A percentile compares a stretch with the other conserved stretches of the same genome.
phyloP scores from a whole-genome alignment of 2,797 vertebrate genomes.

The Enteromius anoplus region DNA sequence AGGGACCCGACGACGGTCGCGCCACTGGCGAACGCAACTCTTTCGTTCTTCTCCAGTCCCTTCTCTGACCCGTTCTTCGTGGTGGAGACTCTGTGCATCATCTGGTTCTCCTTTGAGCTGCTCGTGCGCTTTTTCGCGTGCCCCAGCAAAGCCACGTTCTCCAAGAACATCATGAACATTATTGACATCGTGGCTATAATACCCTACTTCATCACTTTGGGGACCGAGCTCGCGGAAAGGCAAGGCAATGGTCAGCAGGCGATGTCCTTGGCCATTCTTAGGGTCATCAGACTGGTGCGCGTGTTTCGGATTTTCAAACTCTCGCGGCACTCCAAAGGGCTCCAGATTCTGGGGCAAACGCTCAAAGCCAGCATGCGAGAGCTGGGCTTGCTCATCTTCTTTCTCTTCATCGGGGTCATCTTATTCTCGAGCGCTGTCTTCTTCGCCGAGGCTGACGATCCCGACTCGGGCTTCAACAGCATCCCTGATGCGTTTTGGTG shows the following conservation, averaged over 20 bases:
- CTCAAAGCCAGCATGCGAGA: conserved; percentile 98
- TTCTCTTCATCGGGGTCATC: conserved; percentile 97
- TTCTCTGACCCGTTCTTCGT: conserved; percentile 98
- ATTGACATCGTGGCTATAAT: conserved; percentile 99
- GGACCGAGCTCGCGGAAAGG: conserved; percentile 93
- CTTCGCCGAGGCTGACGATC: conserved; percentile 96
- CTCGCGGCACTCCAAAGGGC: conserved; percentile 95
- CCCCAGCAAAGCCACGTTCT: conserved; percentile 96
- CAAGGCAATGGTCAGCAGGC: conserved; percentile 97
- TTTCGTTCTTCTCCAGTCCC: conserved; percentile 72
- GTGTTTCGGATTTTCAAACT: conserved; percentile 98
- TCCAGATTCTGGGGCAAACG: conserved; percentile 96
- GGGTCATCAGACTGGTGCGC: conserved; percentile 93
- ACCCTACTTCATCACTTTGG: conserved; percentile 97
- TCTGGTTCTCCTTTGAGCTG: conserved; percentile 99
- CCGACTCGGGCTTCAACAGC: conserved; percentile 91
- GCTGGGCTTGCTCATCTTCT: conserved; percentile 93
- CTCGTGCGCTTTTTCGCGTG: conserved; percentile 95
- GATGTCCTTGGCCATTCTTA: conserved; percentile 94
- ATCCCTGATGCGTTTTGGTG: conserved; percentile 99
- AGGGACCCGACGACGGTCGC: conserved; percentile 72
- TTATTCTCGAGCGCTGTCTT: conserved; percentile 97
- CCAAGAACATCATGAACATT: conserved; percentile 98
- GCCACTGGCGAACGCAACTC: conserved; percentile 74
- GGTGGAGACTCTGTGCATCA: conserved; percentile 97